Percentiles rank a stretch among this genome's conserved stretches.
Evolutionary conservation across 1,140 invertebrate species (phyloP).

Genomic region (Drosophila gunungcola): DNA sequence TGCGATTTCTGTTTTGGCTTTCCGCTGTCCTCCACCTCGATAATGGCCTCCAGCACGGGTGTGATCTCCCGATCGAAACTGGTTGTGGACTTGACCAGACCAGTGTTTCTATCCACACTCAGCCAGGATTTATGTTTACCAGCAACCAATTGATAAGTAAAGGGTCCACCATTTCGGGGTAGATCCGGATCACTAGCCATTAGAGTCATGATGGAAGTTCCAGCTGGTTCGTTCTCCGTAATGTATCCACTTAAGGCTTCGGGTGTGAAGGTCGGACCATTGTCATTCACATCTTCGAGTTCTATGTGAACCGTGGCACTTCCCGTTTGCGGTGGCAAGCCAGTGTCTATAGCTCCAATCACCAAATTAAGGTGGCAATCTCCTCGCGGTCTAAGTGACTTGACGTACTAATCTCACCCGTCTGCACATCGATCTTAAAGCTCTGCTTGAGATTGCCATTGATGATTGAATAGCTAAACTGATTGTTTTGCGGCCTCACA

Average conservation of each 20-base stretch:
- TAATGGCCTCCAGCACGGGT: constrained; percentile 89
- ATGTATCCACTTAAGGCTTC: constrained; percentile 90
- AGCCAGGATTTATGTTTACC: constrained; percentile 89
- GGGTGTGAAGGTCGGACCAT: constrained; percentile 93
- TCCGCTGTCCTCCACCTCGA: constrained; percentile 96
- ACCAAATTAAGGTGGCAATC: constrained; percentile 89
- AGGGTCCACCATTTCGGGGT: constrained; percentile 96
- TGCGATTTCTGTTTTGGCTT: constrained; percentile 92
- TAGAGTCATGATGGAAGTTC: constrained; percentile 93
- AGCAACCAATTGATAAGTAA: constrained; percentile 91
- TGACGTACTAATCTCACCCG: constrained; percentile 92
- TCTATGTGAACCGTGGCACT: constrained; percentile 90
- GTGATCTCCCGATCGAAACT: constrained; percentile 93
- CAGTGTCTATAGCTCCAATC: constrained; percentile 96
- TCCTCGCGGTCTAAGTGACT: constrained; percentile 93
- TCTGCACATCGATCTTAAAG: constrained; percentile 95
- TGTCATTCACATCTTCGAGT: constrained; percentile 96
- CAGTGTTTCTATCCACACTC: constrained; percentile 89
- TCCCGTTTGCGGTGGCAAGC: constrained; percentile 94
- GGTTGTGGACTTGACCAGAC: constrained; percentile 91
- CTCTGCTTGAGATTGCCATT: constrained; percentile 92
- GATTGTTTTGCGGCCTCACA: constrained; percentile 94
- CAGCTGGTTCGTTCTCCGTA: constrained; percentile 94
- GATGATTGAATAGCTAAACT: constrained; percentile 96
- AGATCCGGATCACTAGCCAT: constrained; percentile 95